Conservation (phyloP, 2,888 invertebrate species). For the Pediacus dermestoides region DNA sequence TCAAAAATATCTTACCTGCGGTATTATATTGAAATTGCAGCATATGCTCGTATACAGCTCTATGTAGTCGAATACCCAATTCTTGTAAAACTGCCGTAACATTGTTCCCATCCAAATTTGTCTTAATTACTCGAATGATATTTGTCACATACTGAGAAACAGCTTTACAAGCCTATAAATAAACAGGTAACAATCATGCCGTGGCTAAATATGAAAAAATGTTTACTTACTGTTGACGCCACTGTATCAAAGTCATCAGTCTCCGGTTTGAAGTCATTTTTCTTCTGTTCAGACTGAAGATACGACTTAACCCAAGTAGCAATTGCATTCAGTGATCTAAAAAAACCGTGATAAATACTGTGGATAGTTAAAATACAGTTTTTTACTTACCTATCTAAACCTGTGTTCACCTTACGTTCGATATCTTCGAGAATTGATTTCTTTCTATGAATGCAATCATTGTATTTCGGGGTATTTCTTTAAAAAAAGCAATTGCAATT, state of each 20-base stretch:
- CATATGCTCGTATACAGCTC: slow-evolving; percentile 91
- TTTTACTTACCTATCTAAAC: slow-evolving; percentile 58
- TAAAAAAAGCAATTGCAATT: too few species aligned
- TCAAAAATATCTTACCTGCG: slow-evolving; percentile 63
- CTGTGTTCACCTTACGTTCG: slow-evolving; percentile 87
- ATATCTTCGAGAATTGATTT: slow-evolving; percentile 80
- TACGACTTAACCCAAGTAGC: slow-evolving; percentile 89
- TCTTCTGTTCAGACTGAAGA: slow-evolving; percentile 89
- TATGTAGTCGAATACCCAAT: slow-evolving; percentile 86
- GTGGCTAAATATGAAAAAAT: not conserved
- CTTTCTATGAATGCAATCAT: slow-evolving; percentile 85
- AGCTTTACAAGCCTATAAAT: slow-evolving; percentile 70
- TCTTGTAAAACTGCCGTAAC: slow-evolving; percentile 82
- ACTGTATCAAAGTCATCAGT: slow-evolving; percentile 78
- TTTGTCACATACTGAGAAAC: slow-evolving; percentile 80
- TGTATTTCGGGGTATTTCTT: slow-evolving; percentile 83
- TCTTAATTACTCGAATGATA: slow-evolving; percentile 72
- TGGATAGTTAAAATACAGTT: slow-evolving; percentile 7
- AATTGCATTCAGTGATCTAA: slow-evolving; percentile 76
- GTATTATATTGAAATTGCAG: slow-evolving; percentile 93
- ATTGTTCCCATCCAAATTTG: slow-evolving; percentile 89
- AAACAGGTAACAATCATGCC: slow-evolving; percentile 10
- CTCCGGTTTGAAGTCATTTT: slow-evolving; percentile 89
- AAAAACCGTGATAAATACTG: slow-evolving; percentile 20
- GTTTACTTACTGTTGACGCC: slow-evolving; percentile 68